These are phyloP conservation scores for Ptilodon capucinus DNA, from an alignment of 2,888 invertebrate genomes.

Conservation along the genomic window DNA sequence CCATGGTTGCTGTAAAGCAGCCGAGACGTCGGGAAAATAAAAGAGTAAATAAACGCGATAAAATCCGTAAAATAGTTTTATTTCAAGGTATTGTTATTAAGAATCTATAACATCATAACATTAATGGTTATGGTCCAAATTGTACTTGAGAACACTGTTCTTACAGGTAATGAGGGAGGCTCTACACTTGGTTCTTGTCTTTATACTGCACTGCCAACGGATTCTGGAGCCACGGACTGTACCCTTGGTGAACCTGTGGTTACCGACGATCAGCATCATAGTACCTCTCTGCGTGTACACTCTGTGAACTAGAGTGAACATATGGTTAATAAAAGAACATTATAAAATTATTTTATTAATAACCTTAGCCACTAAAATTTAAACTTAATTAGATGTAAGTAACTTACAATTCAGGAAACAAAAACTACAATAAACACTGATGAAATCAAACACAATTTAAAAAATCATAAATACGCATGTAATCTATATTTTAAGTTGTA, in stretches of 20 bases:
- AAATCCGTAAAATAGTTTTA: too few species aligned
- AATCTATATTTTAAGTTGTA: constrained; percentile 52
- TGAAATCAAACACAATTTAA: constrained; percentile 50
- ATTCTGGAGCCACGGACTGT: neutral
- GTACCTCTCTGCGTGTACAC: constrained; percentile 4
- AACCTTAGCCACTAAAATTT: too few species aligned
- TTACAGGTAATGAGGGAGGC: constrained; percentile 25
- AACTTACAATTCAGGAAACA: neutral
- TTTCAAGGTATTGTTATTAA: too few species aligned
- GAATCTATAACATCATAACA: neutral
- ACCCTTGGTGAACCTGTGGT: constrained; percentile 1
- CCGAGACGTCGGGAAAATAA: too few species aligned
- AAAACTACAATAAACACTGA: neutral
- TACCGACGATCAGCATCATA: constrained; percentile 1
- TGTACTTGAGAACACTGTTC: constrained; percentile 7
- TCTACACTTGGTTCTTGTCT: constrained; percentile 26
- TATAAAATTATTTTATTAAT: too few species aligned
- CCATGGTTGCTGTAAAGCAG: too few species aligned
- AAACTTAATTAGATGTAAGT: too few species aligned
- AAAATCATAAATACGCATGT: constrained; percentile 62
- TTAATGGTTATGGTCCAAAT: constrained; percentile 17
- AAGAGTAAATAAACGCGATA: too few species aligned
- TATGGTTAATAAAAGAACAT: too few species aligned
- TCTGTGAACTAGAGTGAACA: constrained; percentile 2
- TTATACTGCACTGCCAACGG: constrained; percentile 25